A percentile compares a stretch with the other conserved stretches of the same genome.
Evolutionary conservation across 2,797 vertebrate species (phyloP).

Genomic region (Cossypha niveicapilla): DNA sequence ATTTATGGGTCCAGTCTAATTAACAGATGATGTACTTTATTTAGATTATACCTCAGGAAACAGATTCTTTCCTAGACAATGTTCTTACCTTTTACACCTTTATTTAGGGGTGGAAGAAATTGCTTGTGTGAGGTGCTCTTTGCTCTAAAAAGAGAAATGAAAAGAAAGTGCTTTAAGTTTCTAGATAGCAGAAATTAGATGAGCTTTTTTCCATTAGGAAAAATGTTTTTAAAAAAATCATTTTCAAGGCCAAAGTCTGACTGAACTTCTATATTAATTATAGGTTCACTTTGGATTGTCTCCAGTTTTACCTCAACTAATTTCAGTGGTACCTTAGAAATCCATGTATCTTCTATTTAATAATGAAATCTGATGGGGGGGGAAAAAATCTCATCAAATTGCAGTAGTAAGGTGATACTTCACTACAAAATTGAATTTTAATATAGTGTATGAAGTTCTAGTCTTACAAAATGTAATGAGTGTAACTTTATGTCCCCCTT

Average conservation of each 20-base stretch:
- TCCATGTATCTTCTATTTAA: not conserved
- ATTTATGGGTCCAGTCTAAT: not conserved
- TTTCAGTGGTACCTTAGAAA: not conserved
- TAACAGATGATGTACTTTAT: not conserved
- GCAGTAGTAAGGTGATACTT: not conserved
- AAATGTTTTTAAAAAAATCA: not conserved
- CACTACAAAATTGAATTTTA: not conserved
- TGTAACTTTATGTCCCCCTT: not conserved
- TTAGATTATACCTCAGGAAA: not conserved
- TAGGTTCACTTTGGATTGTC: not conserved
- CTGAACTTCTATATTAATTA: not conserved
- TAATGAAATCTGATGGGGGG: not conserved
- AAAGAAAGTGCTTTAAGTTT: not conserved
- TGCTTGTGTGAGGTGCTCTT: not conserved
- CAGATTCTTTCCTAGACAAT: not conserved
- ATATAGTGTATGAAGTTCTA: not conserved
- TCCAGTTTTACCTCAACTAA: not conserved
- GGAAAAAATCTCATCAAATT: not conserved
- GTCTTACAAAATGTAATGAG: not conserved
- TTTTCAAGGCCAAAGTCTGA: not conserved
- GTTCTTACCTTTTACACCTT: not conserved
- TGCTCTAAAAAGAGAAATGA: not conserved
- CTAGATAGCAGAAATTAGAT: not conserved
- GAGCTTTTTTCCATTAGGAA: not conserved
- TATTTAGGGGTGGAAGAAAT: not conserved